These are phyloP conservation scores for Nephrotoma flavescens DNA, from an alignment of 2,888 invertebrate genomes.

Conservation along the genomic window DNA sequence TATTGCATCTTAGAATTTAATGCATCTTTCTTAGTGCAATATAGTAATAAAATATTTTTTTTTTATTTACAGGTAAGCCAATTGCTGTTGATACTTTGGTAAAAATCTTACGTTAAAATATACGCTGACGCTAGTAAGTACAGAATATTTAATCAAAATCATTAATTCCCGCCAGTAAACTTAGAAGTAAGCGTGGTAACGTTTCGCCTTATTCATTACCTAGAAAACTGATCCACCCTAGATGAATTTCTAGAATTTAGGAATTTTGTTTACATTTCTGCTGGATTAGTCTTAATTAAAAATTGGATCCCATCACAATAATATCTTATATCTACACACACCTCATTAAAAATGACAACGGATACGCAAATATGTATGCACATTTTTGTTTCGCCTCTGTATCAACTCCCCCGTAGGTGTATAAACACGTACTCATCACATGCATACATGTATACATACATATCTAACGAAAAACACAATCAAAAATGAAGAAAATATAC, in stretches of 20 bases:
- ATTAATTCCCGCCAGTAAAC: too few species aligned
- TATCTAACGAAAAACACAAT: not conserved
- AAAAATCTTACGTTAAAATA: not conserved
- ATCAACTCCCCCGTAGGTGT: not conserved
- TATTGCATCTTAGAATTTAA: not conserved
- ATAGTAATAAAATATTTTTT: not conserved
- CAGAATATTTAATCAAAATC: not conserved
- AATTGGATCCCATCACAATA: not conserved
- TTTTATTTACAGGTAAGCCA: not conserved
- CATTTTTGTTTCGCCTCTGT: not conserved
- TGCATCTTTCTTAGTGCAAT: not conserved
- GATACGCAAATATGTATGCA: too few species aligned
- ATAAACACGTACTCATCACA: not conserved
- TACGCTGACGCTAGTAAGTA: not conserved
- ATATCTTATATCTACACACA: too few species aligned
- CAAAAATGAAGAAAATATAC: not conserved
- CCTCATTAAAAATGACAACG: too few species aligned
- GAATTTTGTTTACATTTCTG: not conserved
- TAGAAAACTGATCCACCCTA: too few species aligned
- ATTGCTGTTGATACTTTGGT: not conserved
- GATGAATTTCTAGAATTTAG: too few species aligned
- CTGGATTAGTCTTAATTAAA: not conserved
- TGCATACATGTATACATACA: not conserved
- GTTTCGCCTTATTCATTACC: too few species aligned
- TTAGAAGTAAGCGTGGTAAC: too few species aligned